phyloP scores from a whole-genome alignment of 2,113 vertebrate species.

The Jaculus jaculus region DNA sequence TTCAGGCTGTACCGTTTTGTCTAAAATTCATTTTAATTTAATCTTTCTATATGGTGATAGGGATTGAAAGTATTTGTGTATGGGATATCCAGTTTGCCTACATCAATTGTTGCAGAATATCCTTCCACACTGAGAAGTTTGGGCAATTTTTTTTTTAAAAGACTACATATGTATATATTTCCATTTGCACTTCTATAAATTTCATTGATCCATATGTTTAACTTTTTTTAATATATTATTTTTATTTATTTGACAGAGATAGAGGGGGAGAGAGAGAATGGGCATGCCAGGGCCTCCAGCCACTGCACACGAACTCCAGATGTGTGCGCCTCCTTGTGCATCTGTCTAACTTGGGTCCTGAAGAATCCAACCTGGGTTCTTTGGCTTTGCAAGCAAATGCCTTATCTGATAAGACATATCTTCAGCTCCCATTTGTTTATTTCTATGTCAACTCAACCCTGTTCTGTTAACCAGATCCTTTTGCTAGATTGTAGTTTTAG shows the following conservation, averaged over 20 bases:
- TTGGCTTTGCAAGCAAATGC: no score
- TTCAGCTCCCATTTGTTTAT: no score
- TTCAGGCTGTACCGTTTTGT: background rate
- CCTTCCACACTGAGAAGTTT: background rate
- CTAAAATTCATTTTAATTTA: background rate
- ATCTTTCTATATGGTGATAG: background rate
- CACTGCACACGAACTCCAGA: no score
- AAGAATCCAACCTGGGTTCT: no score
- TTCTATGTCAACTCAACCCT: background rate
- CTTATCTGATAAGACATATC: no score
- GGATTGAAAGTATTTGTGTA: background rate
- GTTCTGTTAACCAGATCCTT: background rate
- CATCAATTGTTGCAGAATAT: background rate
- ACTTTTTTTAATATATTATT: no score
- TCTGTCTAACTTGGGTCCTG: no score
- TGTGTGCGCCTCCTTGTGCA: no score
- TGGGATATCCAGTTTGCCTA: background rate
- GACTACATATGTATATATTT: no score
- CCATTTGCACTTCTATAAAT: background rate
- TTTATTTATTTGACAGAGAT: no score
- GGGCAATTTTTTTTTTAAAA: background rate
- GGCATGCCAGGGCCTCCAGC: no score
- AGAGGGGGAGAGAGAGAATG: no score
- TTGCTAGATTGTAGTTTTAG: background rate
- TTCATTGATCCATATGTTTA: background rate